phyloP scores from a whole-genome alignment of 2,888 invertebrate genomes.

The Spilosoma lubricipeda region DNA sequence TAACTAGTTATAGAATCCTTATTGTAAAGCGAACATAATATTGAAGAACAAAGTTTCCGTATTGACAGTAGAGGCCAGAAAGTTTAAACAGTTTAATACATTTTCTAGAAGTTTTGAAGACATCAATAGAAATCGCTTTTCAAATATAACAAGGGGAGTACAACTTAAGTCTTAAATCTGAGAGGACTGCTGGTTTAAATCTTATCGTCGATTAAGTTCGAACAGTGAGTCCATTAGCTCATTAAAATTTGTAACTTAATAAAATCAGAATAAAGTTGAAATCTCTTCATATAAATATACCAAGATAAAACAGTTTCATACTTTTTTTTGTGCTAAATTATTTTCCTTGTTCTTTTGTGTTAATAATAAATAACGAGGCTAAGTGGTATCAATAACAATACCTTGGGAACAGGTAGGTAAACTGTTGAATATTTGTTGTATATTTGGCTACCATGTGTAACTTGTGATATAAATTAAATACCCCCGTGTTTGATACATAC shows the following conservation, averaged over 20 bases:
- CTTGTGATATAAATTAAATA: too few species aligned
- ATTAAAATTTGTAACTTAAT: not conserved
- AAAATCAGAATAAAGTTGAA: not conserved
- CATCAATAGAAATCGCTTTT: slow-evolving; percentile 27
- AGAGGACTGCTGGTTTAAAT: not conserved
- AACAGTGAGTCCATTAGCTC: not conserved
- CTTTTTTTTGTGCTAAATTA: not conserved
- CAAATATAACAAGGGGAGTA: slow-evolving; percentile 17
- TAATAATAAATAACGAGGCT: not conserved
- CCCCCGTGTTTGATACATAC: too few species aligned
- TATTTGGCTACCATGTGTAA: too few species aligned
- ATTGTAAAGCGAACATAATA: slow-evolving; percentile 18
- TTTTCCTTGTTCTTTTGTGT: not conserved
- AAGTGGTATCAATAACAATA: not conserved
- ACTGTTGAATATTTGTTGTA: too few species aligned
- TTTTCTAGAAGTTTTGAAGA: slow-evolving; percentile 25
- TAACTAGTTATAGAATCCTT: slow-evolving; percentile 14
- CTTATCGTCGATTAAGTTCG: not conserved
- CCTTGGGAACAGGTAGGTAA: not conserved
- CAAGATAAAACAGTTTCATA: not conserved
- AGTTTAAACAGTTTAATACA: slow-evolving; percentile 38
- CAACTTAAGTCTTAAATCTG: not conserved
- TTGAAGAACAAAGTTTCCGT: slow-evolving; percentile 25
- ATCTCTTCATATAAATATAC: not conserved
- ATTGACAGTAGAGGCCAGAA: slow-evolving; percentile 17